Conservation (phyloP, 2,113 vertebrate genomes). For the Silurus glanis region DNA sequence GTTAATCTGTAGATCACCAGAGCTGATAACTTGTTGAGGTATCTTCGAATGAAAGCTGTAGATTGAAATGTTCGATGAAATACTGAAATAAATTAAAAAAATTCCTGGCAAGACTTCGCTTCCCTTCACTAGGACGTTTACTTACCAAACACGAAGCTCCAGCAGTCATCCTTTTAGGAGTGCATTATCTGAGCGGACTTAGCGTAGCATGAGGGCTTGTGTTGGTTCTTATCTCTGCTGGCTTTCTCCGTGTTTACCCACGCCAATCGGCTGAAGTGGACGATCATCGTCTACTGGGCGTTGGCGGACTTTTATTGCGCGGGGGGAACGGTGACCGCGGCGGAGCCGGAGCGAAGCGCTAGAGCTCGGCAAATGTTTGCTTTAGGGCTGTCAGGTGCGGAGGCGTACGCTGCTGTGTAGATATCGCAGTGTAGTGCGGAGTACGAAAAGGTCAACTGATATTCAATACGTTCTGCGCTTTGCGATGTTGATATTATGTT, state of each 20-base stretch:
- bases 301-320: slow-evolving; percentile 70
- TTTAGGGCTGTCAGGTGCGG: background rate
- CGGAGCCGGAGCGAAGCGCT: background rate
- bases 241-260: slow-evolving; percentile 62
- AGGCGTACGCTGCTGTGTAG: background rate
- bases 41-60: no score
- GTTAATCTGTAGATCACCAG: no score
- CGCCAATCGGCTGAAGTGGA: slow-evolving; percentile 57
- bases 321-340: slow-evolving; percentile 15
- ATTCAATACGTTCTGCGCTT: background rate
- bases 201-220: slow-evolving; percentile 58
- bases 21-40: no score
- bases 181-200: slow-evolving; percentile 60
- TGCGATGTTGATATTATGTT: background rate
- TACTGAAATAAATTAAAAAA: no score
- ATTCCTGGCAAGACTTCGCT: background rate
- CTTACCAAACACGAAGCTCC: slow-evolving; percentile 39
- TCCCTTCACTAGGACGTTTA: slow-evolving; percentile 33
- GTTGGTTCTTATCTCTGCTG: slow-evolving; percentile 60
- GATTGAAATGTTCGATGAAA: no score
- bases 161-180: slow-evolving; percentile 50
- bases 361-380: slow-evolving; percentile 13
- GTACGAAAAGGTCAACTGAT: background rate
- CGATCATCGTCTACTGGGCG: slow-evolving; percentile 62
- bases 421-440: background rate